Evolutionary conservation across 1,140 invertebrate genomes (phyloP), one percentile per base, ranked within the genome.

Genomic region (Sitobion miscanthi): DNA sequence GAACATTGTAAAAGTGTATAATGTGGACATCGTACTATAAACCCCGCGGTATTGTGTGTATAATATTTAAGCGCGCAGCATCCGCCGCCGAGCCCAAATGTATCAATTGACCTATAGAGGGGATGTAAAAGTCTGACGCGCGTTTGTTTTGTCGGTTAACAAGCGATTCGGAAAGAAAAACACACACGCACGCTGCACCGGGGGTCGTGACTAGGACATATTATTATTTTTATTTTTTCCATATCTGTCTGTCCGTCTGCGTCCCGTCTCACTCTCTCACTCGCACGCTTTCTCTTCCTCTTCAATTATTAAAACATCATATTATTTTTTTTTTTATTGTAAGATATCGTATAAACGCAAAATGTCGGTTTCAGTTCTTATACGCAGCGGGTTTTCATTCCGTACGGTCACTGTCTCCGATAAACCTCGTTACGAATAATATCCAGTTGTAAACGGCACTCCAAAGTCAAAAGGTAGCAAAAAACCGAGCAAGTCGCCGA

Each of bases 91-190:
- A 77, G 30, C n/a, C 62, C 17, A 14, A 14, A 82, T 91, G 90
- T 91, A 91, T 77, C 90, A 82, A 91, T 91, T 91, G 90, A 91
- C 90, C 90, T 90, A 5, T 14, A 2, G 1, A 42, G 89, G 89
- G 89, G 89, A 90, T 82, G 90, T 83, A 91, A 82, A 91, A 91
- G 90, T 91, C 90, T 52, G 45, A 77, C 8, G 25, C 20, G 35
- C 45, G 90, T 91, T 91, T 91, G 90, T 91, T 83, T 83, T 91
- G 90, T 91, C 90, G 90, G 69, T 52, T 82, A 52, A 77, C 30
- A 25, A 45, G 57, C 89, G 25, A 45, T 23, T 38, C 6, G 25
- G 85, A 30, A 54, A 54, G 54, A 62, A 90, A 42, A 90, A 90
- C 38, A 90, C 14, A n/a, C 30, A 77, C 62, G 14, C 62, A 77